Percentiles rank a stretch among this genome's conserved stretches.
Evolutionary conservation across 2,797 vertebrate genomes (phyloP).

Genomic region (Lateolabrax maculatus): DNA sequence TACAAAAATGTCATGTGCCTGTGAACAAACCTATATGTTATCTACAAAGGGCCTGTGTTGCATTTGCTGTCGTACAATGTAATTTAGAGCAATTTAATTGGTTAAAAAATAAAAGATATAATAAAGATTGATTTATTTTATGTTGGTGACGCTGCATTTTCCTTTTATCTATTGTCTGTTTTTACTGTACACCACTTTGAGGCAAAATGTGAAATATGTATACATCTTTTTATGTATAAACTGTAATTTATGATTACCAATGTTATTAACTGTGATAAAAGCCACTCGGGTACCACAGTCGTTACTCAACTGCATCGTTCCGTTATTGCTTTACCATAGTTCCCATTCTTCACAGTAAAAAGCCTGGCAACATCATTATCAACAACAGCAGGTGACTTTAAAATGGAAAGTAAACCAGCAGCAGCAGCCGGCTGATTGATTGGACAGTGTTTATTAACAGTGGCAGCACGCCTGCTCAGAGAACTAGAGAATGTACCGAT

Average conservation of each 20-base stretch:
- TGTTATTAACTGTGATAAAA: not conserved
- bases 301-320: constrained; percentile 11
- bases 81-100: not conserved
- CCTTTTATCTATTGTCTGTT: not conserved
- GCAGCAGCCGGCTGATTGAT: constrained; percentile 35
- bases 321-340: not conserved
- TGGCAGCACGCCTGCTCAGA: constrained; percentile 9
- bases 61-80: not conserved
- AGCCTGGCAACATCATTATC: constrained; percentile 23
- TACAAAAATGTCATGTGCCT: not conserved
- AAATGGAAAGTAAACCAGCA: constrained; percentile 24
- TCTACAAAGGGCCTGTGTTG: not conserved
- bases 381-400: constrained; percentile 33
- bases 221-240: not conserved
- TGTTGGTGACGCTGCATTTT: no score
- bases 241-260: not conserved
- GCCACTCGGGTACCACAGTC: not conserved
- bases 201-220: not conserved
- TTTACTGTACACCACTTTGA: not conserved
- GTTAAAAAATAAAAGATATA: no score
- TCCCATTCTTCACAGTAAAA: constrained; percentile 11
- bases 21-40: not conserved
- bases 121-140: not conserved
- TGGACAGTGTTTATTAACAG: constrained; percentile 27
- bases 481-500: constrained; percentile 14